Evolutionary conservation across 2,888 invertebrate genomes (phyloP).

Genomic region (Drosophila seclusa): DNA sequence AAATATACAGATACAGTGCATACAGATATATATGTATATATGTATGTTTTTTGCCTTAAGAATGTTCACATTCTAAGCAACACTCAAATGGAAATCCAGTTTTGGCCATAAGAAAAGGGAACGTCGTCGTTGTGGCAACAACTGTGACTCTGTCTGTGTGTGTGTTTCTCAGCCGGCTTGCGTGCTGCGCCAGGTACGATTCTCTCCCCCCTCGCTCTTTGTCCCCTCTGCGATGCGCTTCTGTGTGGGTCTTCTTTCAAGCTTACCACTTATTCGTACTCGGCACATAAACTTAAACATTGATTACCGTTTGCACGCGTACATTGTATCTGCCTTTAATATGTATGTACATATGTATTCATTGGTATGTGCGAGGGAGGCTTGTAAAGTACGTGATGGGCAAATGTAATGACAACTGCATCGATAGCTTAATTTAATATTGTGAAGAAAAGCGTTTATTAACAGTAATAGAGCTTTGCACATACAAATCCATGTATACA

Average conservation of each 20-base stretch:
- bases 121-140: conserved; percentile 13
- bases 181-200: conserved; percentile 40
- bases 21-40: background rate
- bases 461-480: conserved; percentile 3
- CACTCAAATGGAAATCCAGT: conserved; percentile 72
- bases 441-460: conserved; percentile 19
- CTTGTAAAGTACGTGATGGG: conserved; percentile 36
- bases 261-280: conserved; percentile 60
- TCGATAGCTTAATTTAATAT: background rate
- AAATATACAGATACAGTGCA: conserved; percentile 27
- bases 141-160: conserved; percentile 15
- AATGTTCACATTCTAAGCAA: conserved; percentile 74
- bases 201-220: conserved; percentile 16
- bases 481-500: background rate
- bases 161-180: conserved; percentile 55
- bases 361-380: conserved; percentile 60
- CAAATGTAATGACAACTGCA: conserved; percentile 26
- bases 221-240: conserved; percentile 28
- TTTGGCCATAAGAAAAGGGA: conserved; percentile 66
- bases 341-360: conserved; percentile 31
- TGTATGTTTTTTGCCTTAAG: conserved; percentile 34
- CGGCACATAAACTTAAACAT: conserved; percentile 70
- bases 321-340: conserved; percentile 43
- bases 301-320: conserved; percentile 71
- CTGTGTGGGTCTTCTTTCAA: conserved; percentile 69